Percentiles rank a stretch among this genome's conserved stretches.
These are phyloP conservation scores for Pseudomyrmex dendroicus DNA, from an alignment of 1,140 invertebrate species.

Conservation along the genomic window DNA sequence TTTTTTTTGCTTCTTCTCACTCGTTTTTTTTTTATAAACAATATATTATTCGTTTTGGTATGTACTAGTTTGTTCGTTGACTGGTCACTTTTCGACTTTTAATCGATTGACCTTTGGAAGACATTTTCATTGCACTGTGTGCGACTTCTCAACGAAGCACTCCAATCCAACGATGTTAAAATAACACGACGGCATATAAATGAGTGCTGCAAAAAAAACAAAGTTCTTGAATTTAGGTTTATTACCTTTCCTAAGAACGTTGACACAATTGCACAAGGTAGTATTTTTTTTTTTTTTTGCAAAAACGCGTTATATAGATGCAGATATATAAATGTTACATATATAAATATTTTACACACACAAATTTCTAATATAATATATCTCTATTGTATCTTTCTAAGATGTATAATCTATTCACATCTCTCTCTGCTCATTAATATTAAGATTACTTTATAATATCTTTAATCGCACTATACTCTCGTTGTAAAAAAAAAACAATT, in stretches of 20 bases:
- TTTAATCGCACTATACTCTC: slow-evolving; percentile 67
- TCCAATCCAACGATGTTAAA: neutral
- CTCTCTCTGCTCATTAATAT: slow-evolving; percentile 79
- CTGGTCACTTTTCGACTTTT: slow-evolving; percentile 9
- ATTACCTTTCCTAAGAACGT: slow-evolving; percentile 33
- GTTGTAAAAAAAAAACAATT: slow-evolving; percentile 66
- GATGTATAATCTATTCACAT: slow-evolving; percentile 77
- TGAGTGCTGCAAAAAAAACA: neutral
- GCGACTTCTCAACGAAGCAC: slow-evolving; percentile 1
- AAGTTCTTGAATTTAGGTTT: neutral
- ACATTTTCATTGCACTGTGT: slow-evolving; percentile 19
- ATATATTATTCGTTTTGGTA: neutral
- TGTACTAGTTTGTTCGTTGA: no score
- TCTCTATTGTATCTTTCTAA: slow-evolving; percentile 77
- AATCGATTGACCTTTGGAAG: slow-evolving; percentile 12
- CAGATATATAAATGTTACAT: slow-evolving; percentile 41
- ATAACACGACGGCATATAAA: neutral
- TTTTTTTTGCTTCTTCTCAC: neutral
- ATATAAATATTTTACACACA: slow-evolving; percentile 22
- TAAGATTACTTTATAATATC: slow-evolving; percentile 72
- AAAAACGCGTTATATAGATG: slow-evolving; percentile 55
- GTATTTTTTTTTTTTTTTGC: slow-evolving; percentile 46
- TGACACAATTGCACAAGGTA: slow-evolving; percentile 23
- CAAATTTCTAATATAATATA: slow-evolving; percentile 58
- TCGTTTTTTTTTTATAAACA: neutral